Conservation (phyloP, 2,888 invertebrate genomes). For the Onthophagus sagittarius region DNA sequence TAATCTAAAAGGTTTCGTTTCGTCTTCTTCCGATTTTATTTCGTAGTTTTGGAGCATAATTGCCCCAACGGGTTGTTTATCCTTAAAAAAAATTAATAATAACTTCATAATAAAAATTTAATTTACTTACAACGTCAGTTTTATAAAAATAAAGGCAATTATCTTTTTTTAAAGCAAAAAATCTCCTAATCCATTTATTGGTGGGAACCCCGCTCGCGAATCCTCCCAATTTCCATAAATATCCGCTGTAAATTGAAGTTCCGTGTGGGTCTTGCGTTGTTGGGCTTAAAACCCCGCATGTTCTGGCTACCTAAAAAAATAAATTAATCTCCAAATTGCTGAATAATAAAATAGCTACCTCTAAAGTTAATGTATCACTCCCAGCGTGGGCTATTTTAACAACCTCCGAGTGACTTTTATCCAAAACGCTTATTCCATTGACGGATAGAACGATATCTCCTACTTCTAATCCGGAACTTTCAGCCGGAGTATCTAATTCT, state of each 20-base stretch:
- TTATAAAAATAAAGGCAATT: conserved; percentile 95
- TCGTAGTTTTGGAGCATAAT: conserved; percentile 81
- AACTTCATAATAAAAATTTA: background rate
- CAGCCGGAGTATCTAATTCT: conserved; percentile 91
- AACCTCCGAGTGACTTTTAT: conserved; percentile 90
- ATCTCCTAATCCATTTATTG: conserved; percentile 80
- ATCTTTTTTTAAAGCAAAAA: conserved; percentile 88
- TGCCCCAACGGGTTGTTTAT: conserved; percentile 85
- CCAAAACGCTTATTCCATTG: conserved; percentile 85
- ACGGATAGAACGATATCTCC: conserved; percentile 92
- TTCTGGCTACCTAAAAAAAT: conserved; percentile 67
- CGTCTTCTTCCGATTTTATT: conserved; percentile 59
- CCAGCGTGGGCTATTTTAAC: conserved; percentile 88
- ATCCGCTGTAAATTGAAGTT: conserved; percentile 65
- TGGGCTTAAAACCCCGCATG: conserved; percentile 74
- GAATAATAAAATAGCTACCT: conserved; percentile 49
- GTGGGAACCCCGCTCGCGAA: conserved; percentile 53
- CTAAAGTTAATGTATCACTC: conserved; percentile 78
- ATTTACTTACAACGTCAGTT: conserved; percentile 72
- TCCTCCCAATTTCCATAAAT: conserved; percentile 70
- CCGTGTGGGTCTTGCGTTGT: conserved; percentile 60
- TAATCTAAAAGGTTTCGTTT: conserved; percentile 62
- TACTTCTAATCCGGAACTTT: conserved; percentile 85
- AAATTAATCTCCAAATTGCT: background rate
- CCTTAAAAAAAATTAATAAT: conserved; percentile 51